Evolutionary conservation across 2,113 vertebrate species (phyloP), one percentile per base, ranked within the genome.

Genomic region (Larimichthys polyactis): DNA sequence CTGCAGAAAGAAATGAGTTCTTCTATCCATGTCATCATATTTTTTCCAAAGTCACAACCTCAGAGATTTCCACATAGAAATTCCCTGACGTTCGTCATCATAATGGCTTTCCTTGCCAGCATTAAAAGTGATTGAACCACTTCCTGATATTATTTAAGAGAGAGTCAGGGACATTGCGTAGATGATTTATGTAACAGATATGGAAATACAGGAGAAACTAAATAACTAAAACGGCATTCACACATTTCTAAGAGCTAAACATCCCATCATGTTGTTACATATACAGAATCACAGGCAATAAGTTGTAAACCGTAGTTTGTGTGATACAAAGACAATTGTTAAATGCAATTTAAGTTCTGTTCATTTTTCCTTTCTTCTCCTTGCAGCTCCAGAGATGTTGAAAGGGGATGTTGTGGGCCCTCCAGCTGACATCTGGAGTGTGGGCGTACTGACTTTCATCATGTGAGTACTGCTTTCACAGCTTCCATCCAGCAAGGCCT

Each of bases 341-440:
- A 59, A 29, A 44, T 51, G 15, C n/a, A n/a, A 67, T 81, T 63
- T 36, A 48, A 66, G 46, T 22, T 63, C 15, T 27, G 19, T 46
- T 11, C 55, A 11, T 71, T 59, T 55, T 17, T 55, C n/a, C 48
- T 86, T 85, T 88, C 24, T 81, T 76, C 46, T 77, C 78, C 49
- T 59, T 86, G 65, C 74, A 99, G 98, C 98, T 54, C 98, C 98
- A 5, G 98, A 99, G 91, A 97, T 99, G 97, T 93, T 99, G 91
- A 99, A 97, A 86, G 98, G 98, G 12, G 98, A 99, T 66, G 96
- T 98, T 0, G 96, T 99, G 66, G 98, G 98, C 49, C 96, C 98
- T 0, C 97, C 97, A 72, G 97, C 98, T 19, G 98, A 99, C 82
- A 97, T 99, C 93, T 99, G 98, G 98, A 97, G 97, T 0, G 89